Evolutionary conservation across 1,140 invertebrate genomes (phyloP).

Genomic region (Drosophila obscura): DNA sequence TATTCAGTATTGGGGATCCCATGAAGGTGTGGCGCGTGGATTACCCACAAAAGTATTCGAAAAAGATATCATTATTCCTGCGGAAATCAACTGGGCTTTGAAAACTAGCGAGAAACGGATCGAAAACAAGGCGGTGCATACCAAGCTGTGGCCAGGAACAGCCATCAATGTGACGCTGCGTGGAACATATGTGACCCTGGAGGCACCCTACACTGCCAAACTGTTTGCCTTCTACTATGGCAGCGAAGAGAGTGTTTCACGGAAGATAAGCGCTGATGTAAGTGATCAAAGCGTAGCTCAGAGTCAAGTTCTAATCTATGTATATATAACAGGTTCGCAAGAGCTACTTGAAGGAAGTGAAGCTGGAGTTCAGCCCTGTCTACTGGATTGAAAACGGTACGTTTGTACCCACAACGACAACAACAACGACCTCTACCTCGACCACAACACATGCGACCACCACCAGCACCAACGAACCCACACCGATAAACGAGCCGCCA

Average conservation of each 20-base stretch:
- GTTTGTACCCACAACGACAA: slow-evolving; percentile 90
- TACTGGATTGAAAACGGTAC: slow-evolving; percentile 90
- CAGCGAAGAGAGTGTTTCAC: slow-evolving; percentile 75
- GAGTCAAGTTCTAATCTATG: not conserved
- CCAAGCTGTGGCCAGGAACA: slow-evolving; percentile 87
- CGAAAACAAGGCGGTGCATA: slow-evolving; percentile 84
- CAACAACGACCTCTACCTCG: slow-evolving; percentile 89
- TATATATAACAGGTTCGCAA: slow-evolving; percentile 84
- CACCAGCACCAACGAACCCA: slow-evolving; percentile 84
- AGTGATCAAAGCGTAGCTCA: not conserved
- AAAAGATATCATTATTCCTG: slow-evolving; percentile 85
- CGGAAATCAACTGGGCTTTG: slow-evolving; percentile 89
- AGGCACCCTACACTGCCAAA: slow-evolving; percentile 89
- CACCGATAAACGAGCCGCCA: slow-evolving; percentile 82
- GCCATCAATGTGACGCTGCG: slow-evolving; percentile 90
- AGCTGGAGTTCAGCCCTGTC: slow-evolving; percentile 88
- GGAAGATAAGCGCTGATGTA: slow-evolving; percentile 74
- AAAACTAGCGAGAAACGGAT: slow-evolving; percentile 85
- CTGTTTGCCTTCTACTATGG: slow-evolving; percentile 89
- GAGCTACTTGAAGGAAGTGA: slow-evolving; percentile 87
- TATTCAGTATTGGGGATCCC: slow-evolving; percentile 90
- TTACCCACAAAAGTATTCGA: slow-evolving; percentile 88
- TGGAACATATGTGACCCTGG: slow-evolving; percentile 89
- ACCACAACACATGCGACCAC: slow-evolving; percentile 87
- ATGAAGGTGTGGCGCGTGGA: slow-evolving; percentile 89